Percentiles rank a stretch among this genome's conserved stretches.
phyloP scores from a whole-genome alignment of 2,113 vertebrate genomes.

The Passer domesticus region DNA sequence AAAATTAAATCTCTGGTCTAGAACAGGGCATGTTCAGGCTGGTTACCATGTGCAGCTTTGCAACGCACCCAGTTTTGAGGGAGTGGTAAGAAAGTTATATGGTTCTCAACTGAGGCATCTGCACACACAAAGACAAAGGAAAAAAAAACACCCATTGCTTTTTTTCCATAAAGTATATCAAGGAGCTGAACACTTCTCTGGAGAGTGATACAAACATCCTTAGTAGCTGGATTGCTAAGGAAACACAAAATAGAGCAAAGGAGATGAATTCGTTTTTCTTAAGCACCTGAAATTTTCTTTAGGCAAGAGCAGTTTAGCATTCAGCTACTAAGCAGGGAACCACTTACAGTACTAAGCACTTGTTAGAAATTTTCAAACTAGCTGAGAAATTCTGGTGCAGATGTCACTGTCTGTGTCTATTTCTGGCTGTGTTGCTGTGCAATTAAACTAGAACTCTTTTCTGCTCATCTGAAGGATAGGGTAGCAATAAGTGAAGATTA shows the following conservation, averaged over 20 bases:
- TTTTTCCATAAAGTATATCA: background rate
- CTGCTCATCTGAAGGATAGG: background rate
- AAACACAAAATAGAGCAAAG: background rate
- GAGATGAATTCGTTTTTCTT: background rate
- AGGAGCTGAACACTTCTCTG: background rate
- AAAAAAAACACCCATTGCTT: background rate
- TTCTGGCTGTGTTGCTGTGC: conserved; percentile 13
- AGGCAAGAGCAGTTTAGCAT: background rate
- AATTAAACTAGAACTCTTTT: background rate
- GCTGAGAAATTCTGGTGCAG: conserved; percentile 8
- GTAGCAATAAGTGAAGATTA: background rate
- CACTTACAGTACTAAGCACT: background rate
- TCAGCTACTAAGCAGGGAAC: background rate
- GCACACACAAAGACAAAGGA: background rate
- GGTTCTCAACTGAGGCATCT: background rate
- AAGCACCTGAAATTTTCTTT: background rate
- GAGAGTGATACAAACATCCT: background rate
- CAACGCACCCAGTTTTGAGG: background rate
- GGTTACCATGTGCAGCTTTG: background rate
- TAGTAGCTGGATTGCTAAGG: background rate
- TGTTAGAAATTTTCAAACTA: background rate
- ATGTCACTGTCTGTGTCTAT: conserved; percentile 1
- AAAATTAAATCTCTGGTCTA: background rate
- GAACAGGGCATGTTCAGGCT: background rate
- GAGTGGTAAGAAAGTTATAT: background rate